Percentiles rank a stretch among this genome's conserved stretches.
Evolutionary conservation across 2,888 invertebrate species (phyloP).

Genomic region (Teleogryllus oceanicus): DNA sequence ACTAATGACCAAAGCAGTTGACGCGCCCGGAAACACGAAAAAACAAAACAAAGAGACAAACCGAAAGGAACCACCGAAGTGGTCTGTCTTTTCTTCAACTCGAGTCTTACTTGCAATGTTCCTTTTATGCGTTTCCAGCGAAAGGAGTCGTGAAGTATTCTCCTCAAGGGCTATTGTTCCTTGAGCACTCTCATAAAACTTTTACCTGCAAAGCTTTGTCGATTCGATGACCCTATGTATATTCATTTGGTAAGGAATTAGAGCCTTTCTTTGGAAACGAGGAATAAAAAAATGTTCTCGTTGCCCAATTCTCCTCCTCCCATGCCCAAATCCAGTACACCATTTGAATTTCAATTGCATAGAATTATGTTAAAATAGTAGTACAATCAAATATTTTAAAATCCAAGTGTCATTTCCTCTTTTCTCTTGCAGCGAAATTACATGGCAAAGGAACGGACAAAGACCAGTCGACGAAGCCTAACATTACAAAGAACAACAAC

Average conservation of each 20-base stretch:
- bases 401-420: conserved; percentile 18
- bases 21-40: too few species aligned
- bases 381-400: conserved; percentile 18
- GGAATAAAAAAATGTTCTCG: neutral
- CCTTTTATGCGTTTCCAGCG: too few species aligned
- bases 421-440: neutral
- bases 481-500: neutral
- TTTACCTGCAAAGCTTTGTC: conserved; percentile 1
- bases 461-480: neutral
- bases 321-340: neutral
- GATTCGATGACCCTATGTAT: neutral
- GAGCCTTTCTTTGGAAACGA: conserved; percentile 3
- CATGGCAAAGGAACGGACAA: neutral
- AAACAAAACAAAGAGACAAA: too few species aligned
- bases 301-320: neutral
- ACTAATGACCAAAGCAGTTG: too few species aligned
- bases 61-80: too few species aligned
- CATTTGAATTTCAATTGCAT: neutral
- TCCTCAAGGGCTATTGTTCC: too few species aligned
- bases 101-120: too few species aligned
- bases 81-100: too few species aligned
- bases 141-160: too few species aligned
- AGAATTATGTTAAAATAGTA: conserved; percentile 18
- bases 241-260: neutral
- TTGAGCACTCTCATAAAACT: neutral